Evolutionary conservation across 2,888 invertebrate species (phyloP).

Genomic region (Peribatodes rhomboidaria): DNA sequence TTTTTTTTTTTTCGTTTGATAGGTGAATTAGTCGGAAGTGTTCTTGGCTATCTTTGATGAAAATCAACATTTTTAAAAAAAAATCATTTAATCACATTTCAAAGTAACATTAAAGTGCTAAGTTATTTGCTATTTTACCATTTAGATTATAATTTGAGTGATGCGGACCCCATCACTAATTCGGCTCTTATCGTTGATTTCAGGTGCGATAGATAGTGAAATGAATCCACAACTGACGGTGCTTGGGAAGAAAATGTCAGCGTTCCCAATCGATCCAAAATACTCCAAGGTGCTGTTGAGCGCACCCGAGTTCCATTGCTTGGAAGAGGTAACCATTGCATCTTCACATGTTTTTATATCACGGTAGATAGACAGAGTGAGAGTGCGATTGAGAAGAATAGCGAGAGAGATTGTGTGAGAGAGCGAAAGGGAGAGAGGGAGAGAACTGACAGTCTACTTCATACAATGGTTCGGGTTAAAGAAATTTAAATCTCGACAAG

Average conservation of each 20-base stretch:
- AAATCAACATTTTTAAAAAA: too few relatives aligned
- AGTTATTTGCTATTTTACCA: too few relatives aligned
- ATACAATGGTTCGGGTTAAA: too few relatives aligned
- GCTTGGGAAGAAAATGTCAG: slow-evolving; percentile 94
- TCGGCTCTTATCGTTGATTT: slow-evolving; percentile 42
- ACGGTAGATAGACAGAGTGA: neutral
- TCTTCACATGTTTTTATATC: neutral
- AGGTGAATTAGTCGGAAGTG: too few relatives aligned
- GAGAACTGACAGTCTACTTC: too few relatives aligned
- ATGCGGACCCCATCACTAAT: too few relatives aligned
- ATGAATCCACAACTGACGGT: slow-evolving; percentile 89
- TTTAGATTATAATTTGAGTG: too few relatives aligned
- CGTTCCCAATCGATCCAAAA: slow-evolving; percentile 97
- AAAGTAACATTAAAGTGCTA: neutral
- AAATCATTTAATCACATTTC: too few relatives aligned
- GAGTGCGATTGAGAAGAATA: neutral
- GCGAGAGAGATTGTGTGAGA: neutral
- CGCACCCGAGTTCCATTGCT: slow-evolving; percentile 91
- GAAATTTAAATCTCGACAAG: too few relatives aligned
- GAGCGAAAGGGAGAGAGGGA: too few relatives aligned
- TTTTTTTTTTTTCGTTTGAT: too few relatives aligned
- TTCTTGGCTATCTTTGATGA: too few relatives aligned
- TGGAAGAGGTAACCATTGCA: slow-evolving; percentile 87
- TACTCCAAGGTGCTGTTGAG: slow-evolving; percentile 93
- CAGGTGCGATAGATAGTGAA: slow-evolving; percentile 88